These are phyloP conservation scores for Spea bombifrons DNA, from an alignment of 2,113 vertebrate species.

Conservation along the genomic window DNA sequence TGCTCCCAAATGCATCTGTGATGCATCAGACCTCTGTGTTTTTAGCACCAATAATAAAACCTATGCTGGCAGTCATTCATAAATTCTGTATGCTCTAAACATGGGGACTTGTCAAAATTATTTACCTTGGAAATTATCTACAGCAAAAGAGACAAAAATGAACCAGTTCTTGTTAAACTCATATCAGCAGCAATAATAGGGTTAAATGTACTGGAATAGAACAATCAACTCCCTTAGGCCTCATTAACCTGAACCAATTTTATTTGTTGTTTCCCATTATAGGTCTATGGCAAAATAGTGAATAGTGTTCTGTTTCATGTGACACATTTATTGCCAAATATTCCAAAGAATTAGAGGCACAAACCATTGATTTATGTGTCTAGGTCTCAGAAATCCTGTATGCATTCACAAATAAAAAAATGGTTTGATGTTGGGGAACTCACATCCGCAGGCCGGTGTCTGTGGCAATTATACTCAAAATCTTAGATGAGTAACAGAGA, in stretches of 20 bases:
- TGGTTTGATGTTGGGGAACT: not conserved
- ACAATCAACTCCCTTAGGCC: conserved; percentile 7
- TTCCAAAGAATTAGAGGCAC: conserved; percentile 34
- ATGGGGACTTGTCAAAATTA: too few relatives aligned
- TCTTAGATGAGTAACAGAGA: not conserved
- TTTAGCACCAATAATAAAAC: too few relatives aligned
- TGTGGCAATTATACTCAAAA: not conserved
- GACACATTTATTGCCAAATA: conserved; percentile 39
- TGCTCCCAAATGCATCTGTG: too few relatives aligned
- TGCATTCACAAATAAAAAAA: not conserved
- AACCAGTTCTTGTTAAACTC: too few relatives aligned
- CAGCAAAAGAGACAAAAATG: too few relatives aligned
- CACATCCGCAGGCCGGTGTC: not conserved
- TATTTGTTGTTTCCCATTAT: conserved; percentile 28
- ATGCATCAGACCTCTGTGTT: too few relatives aligned
- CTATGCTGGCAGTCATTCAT: too few relatives aligned
- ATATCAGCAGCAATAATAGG: not conserved
- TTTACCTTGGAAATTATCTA: too few relatives aligned
- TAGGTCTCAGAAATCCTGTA: conserved; percentile 2
- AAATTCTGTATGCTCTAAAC: too few relatives aligned
- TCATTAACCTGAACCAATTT: conserved; percentile 25
- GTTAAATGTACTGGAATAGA: conserved; percentile 7
- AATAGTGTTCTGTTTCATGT: conserved; percentile 36
- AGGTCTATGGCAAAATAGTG: conserved; percentile 23
- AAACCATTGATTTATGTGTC: conserved; percentile 26